These are phyloP conservation scores for Motacilla alba DNA, from an alignment of 2,113 vertebrate genomes.

Conservation along the genomic window DNA sequence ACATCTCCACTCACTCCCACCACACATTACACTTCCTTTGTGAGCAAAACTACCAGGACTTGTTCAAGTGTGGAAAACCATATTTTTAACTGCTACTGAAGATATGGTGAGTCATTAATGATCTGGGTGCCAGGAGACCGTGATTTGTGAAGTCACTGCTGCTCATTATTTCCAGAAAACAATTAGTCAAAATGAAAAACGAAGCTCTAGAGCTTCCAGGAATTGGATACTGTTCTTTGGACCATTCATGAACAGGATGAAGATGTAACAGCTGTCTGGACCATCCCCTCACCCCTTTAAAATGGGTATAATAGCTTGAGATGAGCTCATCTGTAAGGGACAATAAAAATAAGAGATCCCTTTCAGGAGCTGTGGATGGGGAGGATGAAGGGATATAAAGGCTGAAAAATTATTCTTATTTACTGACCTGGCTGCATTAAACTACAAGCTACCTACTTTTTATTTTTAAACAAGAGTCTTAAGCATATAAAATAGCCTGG, in stretches of 20 bases:
- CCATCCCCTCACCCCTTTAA: background rate
- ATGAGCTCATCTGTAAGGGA: background rate
- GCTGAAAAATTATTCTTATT: background rate
- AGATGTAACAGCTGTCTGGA: background rate
- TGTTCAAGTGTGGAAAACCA: background rate
- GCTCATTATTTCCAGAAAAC: conserved; percentile 22
- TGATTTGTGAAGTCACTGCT: background rate
- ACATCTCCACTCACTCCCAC: background rate
- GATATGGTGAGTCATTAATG: background rate
- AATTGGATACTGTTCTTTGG: conserved; percentile 4
- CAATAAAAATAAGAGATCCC: background rate
- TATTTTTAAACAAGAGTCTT: background rate
- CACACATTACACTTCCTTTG: background rate
- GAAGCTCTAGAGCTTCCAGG: background rate
- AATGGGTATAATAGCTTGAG: background rate
- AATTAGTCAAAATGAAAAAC: background rate
- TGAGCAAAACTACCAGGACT: background rate
- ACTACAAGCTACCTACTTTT: background rate
- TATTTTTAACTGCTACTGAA: background rate
- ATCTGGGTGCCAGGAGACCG: background rate
- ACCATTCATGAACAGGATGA: background rate
- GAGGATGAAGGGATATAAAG: background rate
- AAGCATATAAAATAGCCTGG: background rate
- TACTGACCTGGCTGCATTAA: background rate
- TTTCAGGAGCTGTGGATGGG: background rate